Conservation (phyloP, 2,113 vertebrate species). For the Sceloporus tristichus region DNA sequence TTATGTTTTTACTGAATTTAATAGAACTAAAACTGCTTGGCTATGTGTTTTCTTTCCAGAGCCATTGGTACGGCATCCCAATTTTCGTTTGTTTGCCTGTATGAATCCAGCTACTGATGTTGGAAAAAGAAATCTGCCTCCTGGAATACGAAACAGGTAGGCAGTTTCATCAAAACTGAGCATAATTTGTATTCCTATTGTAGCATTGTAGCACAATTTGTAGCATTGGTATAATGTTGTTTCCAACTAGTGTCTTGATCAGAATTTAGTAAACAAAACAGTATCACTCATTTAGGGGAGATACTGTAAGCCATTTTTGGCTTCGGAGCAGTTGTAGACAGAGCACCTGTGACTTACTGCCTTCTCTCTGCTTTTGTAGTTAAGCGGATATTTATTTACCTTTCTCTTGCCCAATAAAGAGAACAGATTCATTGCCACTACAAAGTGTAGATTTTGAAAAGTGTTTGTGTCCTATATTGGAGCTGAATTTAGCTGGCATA, state of each 20-base stretch:
- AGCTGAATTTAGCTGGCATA: neutral
- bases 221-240: neutral
- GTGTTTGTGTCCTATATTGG: neutral
- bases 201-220: neutral
- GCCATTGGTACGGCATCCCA: slow-evolving; percentile 89
- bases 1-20: neutral
- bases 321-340: no score
- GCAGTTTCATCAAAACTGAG: neutral
- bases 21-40: neutral
- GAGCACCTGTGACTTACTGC: no score
- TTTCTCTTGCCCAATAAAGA: no score
- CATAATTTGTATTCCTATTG: neutral
- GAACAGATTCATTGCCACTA: no score
- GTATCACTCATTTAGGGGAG: no score
- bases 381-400: no score
- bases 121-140: slow-evolving; percentile 95
- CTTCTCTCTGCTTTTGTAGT: no score
- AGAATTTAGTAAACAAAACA: no score
- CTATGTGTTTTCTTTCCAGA: slow-evolving; percentile 76
- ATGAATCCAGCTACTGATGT: slow-evolving; percentile 99
- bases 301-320: neutral
- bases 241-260: neutral
- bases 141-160: slow-evolving; percentile 96
- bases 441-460: no score
- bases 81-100: slow-evolving; percentile 95